Conservation (phyloP, 2,888 invertebrate species). For the Noctua janthe region DNA sequence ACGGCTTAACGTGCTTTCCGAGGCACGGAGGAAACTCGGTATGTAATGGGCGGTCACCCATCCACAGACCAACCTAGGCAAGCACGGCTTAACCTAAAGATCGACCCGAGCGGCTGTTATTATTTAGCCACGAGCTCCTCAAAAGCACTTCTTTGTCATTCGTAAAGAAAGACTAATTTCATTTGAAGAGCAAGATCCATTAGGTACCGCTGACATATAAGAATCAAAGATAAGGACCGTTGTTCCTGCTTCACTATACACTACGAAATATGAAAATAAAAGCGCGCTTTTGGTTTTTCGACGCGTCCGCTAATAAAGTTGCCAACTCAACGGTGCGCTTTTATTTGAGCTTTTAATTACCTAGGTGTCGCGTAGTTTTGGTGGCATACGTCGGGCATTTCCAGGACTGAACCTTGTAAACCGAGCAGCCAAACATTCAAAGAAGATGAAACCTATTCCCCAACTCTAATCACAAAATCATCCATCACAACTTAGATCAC, state of each 20-base stretch:
- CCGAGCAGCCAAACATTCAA: background rate
- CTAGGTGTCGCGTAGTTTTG: background rate
- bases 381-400: background rate
- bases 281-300: background rate
- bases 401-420: background rate
- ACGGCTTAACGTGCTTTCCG: too few relatives aligned
- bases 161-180: background rate
- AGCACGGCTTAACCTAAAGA: too few relatives aligned
- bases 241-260: background rate
- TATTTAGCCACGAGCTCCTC: too few relatives aligned
- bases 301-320: background rate
- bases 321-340: background rate
- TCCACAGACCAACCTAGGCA: too few relatives aligned
- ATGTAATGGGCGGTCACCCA: too few relatives aligned
- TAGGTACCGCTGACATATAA: background rate
- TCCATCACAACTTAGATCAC: slow-evolving; percentile 58
- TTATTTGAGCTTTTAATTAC: background rate
- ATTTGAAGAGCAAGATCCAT: background rate
- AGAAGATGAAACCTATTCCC: background rate
- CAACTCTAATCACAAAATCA: slow-evolving; percentile 29
- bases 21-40: too few relatives aligned
- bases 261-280: background rate
- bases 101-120: too few relatives aligned
- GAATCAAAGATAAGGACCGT: background rate
- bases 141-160: background rate